Conservation (phyloP, 2,888 invertebrate genomes). For the Ashinkailepas kermadecensis region DNA sequence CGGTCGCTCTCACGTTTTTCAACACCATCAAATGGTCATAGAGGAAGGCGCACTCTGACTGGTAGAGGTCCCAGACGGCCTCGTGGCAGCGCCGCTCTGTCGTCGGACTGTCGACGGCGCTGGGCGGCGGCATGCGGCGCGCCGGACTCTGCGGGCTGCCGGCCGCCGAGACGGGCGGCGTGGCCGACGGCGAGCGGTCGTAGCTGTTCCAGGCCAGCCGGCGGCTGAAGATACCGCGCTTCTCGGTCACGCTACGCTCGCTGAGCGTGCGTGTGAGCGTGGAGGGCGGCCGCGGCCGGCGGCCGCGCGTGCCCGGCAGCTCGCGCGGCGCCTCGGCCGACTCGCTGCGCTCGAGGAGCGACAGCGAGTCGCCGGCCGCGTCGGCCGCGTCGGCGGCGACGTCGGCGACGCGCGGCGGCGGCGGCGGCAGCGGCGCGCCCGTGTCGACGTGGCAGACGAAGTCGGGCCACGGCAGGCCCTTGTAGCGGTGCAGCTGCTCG, state of each 20-base stretch:
- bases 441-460: constrained; percentile 38
- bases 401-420: background rate
- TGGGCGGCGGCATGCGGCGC: constrained; percentile 27
- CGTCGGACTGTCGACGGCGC: constrained; percentile 32
- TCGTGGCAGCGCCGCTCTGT: constrained; percentile 44
- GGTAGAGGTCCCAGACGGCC: constrained; percentile 56
- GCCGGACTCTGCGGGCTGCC: constrained; percentile 18
- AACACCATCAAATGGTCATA: constrained; percentile 55
- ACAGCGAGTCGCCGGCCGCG: constrained; percentile 23
- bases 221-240: background rate
- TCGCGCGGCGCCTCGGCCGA: background rate
- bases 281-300: constrained; percentile 34
- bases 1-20: constrained; percentile 47
- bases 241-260: constrained; percentile 39
- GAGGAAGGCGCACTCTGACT: constrained; percentile 53
- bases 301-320: constrained; percentile 22
- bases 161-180: constrained; percentile 24
- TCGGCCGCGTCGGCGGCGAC: constrained; percentile 14
- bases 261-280: constrained; percentile 40
- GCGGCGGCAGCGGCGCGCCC: constrained; percentile 19
- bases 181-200: constrained; percentile 23
- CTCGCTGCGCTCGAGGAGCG: constrained; percentile 19
- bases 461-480: constrained; percentile 45
- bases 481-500: constrained; percentile 47
- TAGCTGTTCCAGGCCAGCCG: constrained; percentile 5